Conservation (phyloP, 2,797 vertebrate genomes). For the Chaetodon trifasciatus region DNA sequence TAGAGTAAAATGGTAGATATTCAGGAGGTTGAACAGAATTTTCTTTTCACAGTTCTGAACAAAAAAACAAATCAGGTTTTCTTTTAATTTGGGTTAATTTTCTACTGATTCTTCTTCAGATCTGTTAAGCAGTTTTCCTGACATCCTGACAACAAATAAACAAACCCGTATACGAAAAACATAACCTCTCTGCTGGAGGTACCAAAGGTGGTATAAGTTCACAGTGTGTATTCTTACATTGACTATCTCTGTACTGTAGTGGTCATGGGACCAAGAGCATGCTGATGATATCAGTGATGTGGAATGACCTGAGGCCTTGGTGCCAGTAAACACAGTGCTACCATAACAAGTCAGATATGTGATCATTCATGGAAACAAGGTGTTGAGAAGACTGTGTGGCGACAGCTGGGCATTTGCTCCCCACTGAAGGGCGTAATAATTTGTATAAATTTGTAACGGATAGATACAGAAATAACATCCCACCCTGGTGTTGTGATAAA, state of each 20-base stretch:
- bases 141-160: slow-evolving; percentile 6
- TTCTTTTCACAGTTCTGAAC: not conserved
- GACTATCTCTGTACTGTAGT: slow-evolving; percentile 29
- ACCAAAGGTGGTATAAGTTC: slow-evolving; percentile 1
- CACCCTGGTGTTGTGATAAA: slow-evolving; percentile 35
- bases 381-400: slow-evolving; percentile 42
- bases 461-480: slow-evolving; percentile 52
- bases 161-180: not conserved
- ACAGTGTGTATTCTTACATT: slow-evolving; percentile 42
- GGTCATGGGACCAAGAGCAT: slow-evolving; percentile 48
- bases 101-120: not conserved
- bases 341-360: slow-evolving; percentile 60
- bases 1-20: not conserved
- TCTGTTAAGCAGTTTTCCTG: not conserved
- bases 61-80: not conserved
- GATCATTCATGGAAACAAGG: slow-evolving; percentile 67
- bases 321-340: slow-evolving; percentile 48
- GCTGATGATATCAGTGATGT: slow-evolving; percentile 61
- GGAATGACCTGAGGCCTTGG: slow-evolving; percentile 64
- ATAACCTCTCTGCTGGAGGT: not conserved
- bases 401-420: slow-evolving; percentile 74
- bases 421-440: slow-evolving; percentile 49
- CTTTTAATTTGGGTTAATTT: not conserved
- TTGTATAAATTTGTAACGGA: slow-evolving; percentile 46
- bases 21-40: not conserved